Evolutionary conservation across 2,888 invertebrate species (phyloP).

Genomic region (Limnephilus rhombicus): DNA sequence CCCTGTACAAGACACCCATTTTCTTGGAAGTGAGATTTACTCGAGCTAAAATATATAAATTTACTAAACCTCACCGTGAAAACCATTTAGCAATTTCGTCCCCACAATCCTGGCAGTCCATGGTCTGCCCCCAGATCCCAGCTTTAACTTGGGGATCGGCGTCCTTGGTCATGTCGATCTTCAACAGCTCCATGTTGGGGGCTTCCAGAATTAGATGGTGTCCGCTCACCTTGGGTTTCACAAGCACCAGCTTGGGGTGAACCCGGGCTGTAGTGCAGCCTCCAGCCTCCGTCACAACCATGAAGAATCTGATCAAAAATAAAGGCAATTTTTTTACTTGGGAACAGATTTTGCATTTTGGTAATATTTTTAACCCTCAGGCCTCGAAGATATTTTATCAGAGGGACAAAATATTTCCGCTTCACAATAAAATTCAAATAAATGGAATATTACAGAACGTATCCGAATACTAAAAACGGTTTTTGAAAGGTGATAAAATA

Average conservation of each 20-base stretch:
- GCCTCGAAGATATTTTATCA: no score
- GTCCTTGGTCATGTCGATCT: conserved; percentile 74
- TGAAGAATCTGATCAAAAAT: conserved; percentile 69
- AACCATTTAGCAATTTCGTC: conserved; percentile 86
- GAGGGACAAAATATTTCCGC: no score
- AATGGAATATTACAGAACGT: no score
- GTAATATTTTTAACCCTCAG: no score
- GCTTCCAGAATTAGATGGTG: conserved; percentile 78
- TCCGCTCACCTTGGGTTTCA: conserved; percentile 75
- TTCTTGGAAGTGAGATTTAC: no score
- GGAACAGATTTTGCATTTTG: not conserved
- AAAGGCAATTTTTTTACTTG: not conserved
- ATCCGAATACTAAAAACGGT: no score
- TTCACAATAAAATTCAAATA: no score
- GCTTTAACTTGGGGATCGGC: conserved; percentile 70
- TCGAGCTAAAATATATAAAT: not conserved
- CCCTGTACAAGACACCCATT: no score
- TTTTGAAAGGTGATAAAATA: no score
- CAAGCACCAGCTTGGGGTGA: conserved; percentile 77
- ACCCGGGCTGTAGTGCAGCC: conserved; percentile 79
- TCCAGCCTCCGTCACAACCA: conserved; percentile 78
- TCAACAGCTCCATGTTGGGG: conserved; percentile 77
- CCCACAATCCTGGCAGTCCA: conserved; percentile 85
- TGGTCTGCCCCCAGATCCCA: conserved; percentile 78
- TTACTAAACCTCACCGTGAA: conserved; percentile 73